Evolutionary conservation across 2,797 vertebrate genomes (phyloP).

Genomic region (Pachyuromys duprasi): DNA sequence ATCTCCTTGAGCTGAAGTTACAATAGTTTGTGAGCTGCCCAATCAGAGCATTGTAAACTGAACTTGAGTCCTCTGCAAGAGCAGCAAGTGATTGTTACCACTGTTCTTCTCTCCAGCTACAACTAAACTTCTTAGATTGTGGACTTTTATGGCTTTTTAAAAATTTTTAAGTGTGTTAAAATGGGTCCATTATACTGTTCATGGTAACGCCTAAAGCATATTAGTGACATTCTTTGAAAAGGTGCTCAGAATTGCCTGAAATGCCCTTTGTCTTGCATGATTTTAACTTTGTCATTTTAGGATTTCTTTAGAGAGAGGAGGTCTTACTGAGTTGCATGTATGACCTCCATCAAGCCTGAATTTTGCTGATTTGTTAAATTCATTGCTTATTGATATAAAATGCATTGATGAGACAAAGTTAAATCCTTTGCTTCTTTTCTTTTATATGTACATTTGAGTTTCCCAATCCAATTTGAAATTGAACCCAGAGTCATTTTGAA

Average conservation of each 20-base stretch:
- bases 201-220: not conserved
- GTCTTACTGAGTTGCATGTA: not conserved
- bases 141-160: not conserved
- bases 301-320: not conserved
- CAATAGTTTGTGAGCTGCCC: not conserved
- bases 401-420: not conserved
- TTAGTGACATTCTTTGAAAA: not conserved
- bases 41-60: not conserved
- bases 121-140: not conserved
- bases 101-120: not conserved
- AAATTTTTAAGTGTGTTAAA: not conserved
- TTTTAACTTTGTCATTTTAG: not conserved
- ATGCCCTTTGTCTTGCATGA: not conserved
- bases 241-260: not conserved
- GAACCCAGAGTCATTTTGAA: not conserved
- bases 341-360: not conserved
- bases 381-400: conserved; percentile 13
- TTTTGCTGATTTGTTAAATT: not conserved
- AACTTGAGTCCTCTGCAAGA: not conserved
- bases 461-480: not conserved
- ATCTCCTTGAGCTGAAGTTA: not conserved
- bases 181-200: not conserved
- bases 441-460: not conserved
- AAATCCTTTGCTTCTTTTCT: not conserved
- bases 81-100: too few relatives aligned